Conservation (phyloP, 2,797 vertebrate genomes). For the Otolemur crassicaudatus region DNA sequence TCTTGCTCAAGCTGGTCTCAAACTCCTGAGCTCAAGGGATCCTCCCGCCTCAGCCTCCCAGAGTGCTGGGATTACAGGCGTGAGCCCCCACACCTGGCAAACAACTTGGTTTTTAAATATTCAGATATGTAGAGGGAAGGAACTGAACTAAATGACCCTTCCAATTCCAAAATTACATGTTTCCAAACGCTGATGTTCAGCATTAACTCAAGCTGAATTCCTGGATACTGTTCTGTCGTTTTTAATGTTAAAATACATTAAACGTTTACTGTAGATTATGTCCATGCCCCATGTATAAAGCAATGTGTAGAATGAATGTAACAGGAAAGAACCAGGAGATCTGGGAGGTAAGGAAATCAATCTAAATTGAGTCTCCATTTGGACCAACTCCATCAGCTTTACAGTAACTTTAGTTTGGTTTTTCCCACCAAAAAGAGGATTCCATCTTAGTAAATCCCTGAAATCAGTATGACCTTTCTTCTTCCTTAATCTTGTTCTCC, state of each 20-base stretch:
- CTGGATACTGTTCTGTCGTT: neutral
- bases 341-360: neutral
- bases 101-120: constrained; percentile 48
- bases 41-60: too few relatives aligned
- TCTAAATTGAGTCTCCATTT: neutral
- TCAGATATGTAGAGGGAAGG: constrained; percentile 54
- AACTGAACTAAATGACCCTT: constrained; percentile 55
- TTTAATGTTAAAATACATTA: constrained; percentile 49
- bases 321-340: neutral
- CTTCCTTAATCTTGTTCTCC: neutral
- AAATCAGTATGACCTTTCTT: neutral
- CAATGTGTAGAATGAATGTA: neutral
- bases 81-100: neutral
- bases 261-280: neutral
- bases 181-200: neutral
- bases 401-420: neutral
- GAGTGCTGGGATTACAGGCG: too few relatives aligned
- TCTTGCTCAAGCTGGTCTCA: too few relatives aligned
- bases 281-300: neutral
- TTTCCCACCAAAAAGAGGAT: neutral
- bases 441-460: constrained; percentile 16
- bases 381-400: constrained; percentile 3
- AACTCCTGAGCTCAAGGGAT: too few relatives aligned
- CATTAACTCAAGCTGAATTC: constrained; percentile 36
- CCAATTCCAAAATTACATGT: constrained; percentile 13